These are phyloP conservation scores for Sinohyriopsis cumingii DNA, from an alignment of 2,888 invertebrate genomes.

Conservation along the genomic window DNA sequence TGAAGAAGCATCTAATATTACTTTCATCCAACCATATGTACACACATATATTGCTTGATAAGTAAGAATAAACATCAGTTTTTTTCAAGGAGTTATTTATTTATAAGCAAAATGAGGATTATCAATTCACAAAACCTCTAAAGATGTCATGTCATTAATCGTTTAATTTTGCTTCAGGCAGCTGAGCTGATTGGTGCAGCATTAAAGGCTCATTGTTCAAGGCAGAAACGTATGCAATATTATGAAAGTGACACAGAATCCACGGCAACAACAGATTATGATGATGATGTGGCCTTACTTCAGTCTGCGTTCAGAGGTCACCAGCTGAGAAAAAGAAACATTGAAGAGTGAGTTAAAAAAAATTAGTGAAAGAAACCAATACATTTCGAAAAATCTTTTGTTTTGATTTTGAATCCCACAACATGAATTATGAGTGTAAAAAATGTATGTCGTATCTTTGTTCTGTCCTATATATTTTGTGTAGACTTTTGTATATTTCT, in stretches of 20 bases:
- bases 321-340: constrained; percentile 29
- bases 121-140: not conserved
- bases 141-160: too few relatives aligned
- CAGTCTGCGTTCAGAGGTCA: constrained; percentile 60
- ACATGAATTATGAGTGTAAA: not conserved
- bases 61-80: too few relatives aligned
- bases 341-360: too few relatives aligned
- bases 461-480: not conserved
- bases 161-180: constrained; percentile 39
- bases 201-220: constrained; percentile 54
- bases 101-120: too few relatives aligned
- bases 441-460: not conserved
- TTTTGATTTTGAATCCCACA: too few relatives aligned
- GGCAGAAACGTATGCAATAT: constrained; percentile 38
- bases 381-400: too few relatives aligned
- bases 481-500: not conserved
- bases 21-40: too few relatives aligned
- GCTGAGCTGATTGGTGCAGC: constrained; percentile 60
- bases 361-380: too few relatives aligned
- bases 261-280: constrained; percentile 40
- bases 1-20: too few relatives aligned
- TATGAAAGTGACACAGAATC: constrained; percentile 40
- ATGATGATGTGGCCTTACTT: constrained; percentile 55
- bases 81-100: too few relatives aligned
- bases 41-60: too few relatives aligned